Evolutionary conservation across 2,113 vertebrate genomes (phyloP).

Genomic region (Trichomycterus rosablanca): DNA sequence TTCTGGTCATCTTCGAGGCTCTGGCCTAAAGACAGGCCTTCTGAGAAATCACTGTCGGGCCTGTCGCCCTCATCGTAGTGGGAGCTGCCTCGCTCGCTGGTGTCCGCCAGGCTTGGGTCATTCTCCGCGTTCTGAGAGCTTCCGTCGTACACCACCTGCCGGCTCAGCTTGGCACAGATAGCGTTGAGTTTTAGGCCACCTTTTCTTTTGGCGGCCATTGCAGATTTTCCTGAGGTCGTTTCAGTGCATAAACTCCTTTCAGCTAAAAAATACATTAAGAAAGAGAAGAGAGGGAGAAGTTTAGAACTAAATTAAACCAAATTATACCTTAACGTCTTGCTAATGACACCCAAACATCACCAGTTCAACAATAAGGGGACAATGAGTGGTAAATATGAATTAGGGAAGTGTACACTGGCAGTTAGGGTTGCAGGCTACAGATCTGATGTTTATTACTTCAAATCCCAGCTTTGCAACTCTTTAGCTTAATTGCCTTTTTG

Average conservation of each 20-base stretch:
- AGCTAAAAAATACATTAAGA: constrained; percentile 69
- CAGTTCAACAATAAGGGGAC: too few species aligned
- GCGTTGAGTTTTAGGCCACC: constrained; percentile 98
- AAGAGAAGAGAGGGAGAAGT: constrained; percentile 25
- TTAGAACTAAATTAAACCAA: too few species aligned
- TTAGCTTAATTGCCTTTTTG: too few species aligned
- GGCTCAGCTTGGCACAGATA: constrained; percentile 99
- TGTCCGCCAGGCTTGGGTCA: constrained; percentile 73
- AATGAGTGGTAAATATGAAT: too few species aligned
- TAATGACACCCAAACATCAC: too few species aligned
- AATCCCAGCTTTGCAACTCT: too few species aligned
- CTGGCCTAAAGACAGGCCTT: constrained; percentile 70
- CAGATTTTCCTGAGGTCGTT: constrained; percentile 91
- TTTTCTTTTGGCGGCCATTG: constrained; percentile 99
- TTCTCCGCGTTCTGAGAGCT: constrained; percentile 75
- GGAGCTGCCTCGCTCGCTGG: constrained; percentile 74
- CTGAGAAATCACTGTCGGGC: constrained; percentile 65
- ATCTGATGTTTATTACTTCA: too few species aligned
- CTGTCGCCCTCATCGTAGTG: constrained; percentile 72
- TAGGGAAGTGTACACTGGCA: too few species aligned
- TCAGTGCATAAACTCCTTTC: constrained; percentile 97
- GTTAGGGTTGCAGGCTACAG: too few species aligned
- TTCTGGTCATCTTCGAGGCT: constrained; percentile 89
- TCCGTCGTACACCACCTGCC: constrained; percentile 91
- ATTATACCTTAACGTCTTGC: too few species aligned